A percentile compares a stretch with the other conserved stretches of the same genome.
phyloP scores from a whole-genome alignment of 2,797 vertebrate species.

The Scyliorhinus canicula region DNA sequence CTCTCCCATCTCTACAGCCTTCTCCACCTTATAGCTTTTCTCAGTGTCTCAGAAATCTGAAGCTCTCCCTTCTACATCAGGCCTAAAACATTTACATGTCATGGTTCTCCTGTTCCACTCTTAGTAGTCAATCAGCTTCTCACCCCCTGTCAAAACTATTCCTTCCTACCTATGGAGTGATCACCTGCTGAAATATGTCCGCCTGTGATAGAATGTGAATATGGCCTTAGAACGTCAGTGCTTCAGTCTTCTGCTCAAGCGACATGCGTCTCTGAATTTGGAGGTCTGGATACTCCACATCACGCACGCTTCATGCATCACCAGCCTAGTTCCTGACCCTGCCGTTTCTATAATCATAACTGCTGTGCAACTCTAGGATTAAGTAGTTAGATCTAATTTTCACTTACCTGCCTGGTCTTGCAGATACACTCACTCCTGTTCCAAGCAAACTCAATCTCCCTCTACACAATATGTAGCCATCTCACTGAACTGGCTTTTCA shows the following conservation, averaged over 20 bases:
- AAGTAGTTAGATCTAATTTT: not conserved
- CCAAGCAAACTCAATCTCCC: not conserved
- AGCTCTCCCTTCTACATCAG: too few relatives aligned
- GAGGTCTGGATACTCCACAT: not conserved
- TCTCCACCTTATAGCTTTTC: not conserved
- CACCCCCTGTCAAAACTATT: not conserved
- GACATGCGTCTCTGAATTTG: not conserved
- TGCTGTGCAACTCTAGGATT: not conserved
- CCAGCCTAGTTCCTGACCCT: not conserved
- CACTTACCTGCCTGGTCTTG: constrained; percentile 6
- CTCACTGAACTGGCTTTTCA: not conserved
- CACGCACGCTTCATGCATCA: not conserved
- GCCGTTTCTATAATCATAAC: not conserved
- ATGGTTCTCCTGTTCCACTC: not conserved
- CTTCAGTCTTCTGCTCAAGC: not conserved
- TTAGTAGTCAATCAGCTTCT: not conserved
- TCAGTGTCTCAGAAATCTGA: not conserved
- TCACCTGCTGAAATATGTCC: not conserved
- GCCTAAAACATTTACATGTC: not conserved
- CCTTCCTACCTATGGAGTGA: not conserved
- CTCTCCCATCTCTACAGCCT: not conserved
- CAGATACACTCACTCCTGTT: not conserved
- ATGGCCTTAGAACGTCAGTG: too few relatives aligned
- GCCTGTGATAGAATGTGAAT: not conserved
- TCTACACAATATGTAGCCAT: not conserved